Evolutionary conservation across 2,797 vertebrate species (phyloP).

Genomic region (Karalla daura): DNA sequence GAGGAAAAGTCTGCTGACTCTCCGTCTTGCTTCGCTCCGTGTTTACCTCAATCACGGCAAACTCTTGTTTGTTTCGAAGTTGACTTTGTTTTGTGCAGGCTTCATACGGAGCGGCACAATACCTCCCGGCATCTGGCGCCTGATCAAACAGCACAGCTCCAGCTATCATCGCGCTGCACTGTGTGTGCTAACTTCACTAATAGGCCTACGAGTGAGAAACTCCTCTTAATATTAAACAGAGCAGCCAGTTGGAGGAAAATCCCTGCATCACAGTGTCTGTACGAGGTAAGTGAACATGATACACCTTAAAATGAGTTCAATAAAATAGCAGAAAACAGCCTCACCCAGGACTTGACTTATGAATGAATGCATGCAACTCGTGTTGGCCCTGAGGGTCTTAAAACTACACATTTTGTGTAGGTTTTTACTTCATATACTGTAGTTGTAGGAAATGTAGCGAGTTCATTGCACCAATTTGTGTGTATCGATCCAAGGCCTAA

Average conservation of each 20-base stretch:
- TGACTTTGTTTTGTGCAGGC: slow-evolving; percentile 48
- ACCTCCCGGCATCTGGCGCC: slow-evolving; percentile 56
- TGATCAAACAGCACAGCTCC: slow-evolving; percentile 56
- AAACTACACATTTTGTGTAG: not conserved
- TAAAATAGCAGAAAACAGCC: slow-evolving; percentile 6
- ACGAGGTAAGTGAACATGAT: slow-evolving; percentile 4
- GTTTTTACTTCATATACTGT: not conserved
- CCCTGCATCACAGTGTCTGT: not conserved
- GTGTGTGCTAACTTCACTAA: slow-evolving; percentile 41
- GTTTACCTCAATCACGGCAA: slow-evolving; percentile 37
- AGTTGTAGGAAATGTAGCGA: not conserved
- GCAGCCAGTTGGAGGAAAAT: slow-evolving; percentile 18
- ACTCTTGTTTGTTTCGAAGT: slow-evolving; percentile 57
- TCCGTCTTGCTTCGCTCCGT: slow-evolving; percentile 6
- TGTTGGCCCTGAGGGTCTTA: not conserved
- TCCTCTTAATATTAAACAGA: slow-evolving; percentile 37
- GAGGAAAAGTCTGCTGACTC: slow-evolving; percentile 27
- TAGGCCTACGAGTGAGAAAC: slow-evolving; percentile 25
- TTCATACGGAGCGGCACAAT: slow-evolving; percentile 53
- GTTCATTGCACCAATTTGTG: not conserved
- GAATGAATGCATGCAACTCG: not conserved
- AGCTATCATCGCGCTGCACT: slow-evolving; percentile 19
- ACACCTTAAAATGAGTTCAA: slow-evolving; percentile 3
- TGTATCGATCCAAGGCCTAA: not conserved
- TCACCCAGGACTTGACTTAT: not conserved